Conservation (phyloP, 1,140 invertebrate species). For the Nephila pilipes region DNA sequence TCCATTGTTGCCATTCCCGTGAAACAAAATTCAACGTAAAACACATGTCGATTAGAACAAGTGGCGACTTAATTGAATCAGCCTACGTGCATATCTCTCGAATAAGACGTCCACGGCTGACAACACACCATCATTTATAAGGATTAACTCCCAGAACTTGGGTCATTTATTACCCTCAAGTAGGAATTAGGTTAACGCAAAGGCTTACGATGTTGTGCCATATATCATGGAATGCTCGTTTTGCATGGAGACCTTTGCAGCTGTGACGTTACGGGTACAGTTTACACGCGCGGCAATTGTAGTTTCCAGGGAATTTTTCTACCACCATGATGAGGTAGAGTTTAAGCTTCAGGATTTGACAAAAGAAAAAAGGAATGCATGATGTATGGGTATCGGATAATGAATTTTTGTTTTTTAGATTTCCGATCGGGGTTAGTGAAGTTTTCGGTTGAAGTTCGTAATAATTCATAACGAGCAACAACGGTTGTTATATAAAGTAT, state of each 20-base stretch:
- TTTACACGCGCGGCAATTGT: not conserved
- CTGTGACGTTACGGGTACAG: slow-evolving; percentile 10
- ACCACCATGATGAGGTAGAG: not conserved
- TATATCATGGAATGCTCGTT: slow-evolving; percentile 57
- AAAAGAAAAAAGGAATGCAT: not conserved
- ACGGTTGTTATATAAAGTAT: no score
- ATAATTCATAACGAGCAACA: no score
- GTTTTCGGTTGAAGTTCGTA: not conserved
- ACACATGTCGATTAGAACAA: slow-evolving; percentile 45
- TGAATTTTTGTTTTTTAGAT: not conserved
- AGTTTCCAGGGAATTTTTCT: slow-evolving; percentile 7
- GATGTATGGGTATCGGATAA: not conserved
- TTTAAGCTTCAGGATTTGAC: slow-evolving; percentile 11
- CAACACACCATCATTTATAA: slow-evolving; percentile 60
- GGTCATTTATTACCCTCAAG: slow-evolving; percentile 63
- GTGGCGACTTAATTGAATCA: slow-evolving; percentile 60
- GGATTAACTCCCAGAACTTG: slow-evolving; percentile 47
- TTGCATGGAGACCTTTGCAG: slow-evolving; percentile 37
- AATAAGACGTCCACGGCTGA: slow-evolving; percentile 4
- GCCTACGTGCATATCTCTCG: not conserved
- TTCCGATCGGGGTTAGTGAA: not conserved
- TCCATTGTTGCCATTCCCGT: slow-evolving; percentile 13
- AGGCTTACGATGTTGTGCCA: slow-evolving; percentile 34
- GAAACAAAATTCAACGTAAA: slow-evolving; percentile 17
- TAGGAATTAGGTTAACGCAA: slow-evolving; percentile 57